Evolutionary conservation across 2,797 vertebrate genomes (phyloP).

Genomic region (Phrynocephalus guinanensis): DNA sequence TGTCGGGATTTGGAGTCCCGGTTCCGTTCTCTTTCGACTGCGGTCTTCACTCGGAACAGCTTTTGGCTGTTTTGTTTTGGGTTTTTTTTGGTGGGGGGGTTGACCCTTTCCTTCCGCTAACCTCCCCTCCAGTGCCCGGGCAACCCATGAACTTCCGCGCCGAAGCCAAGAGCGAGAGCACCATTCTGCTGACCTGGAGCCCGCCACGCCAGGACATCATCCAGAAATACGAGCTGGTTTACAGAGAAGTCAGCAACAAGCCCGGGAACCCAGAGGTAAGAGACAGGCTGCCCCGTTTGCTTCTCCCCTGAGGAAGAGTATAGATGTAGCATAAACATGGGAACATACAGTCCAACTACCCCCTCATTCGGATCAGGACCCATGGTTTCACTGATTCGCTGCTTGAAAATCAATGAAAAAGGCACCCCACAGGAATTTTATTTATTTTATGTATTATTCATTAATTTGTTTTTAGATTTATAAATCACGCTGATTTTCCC

Average conservation of each 20-base stretch:
- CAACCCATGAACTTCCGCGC: slow-evolving; percentile 96
- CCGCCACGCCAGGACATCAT: slow-evolving; percentile 93
- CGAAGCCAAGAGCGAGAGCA: slow-evolving; percentile 92
- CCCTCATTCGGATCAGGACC: no score
- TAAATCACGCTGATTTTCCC: no score
- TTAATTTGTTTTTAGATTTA: no score
- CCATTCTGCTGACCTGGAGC: slow-evolving; percentile 92
- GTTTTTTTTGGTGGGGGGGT: background rate
- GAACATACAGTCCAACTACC: no score
- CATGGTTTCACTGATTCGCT: no score
- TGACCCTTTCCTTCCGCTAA: background rate
- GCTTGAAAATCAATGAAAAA: background rate
- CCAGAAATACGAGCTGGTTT: slow-evolving; percentile 91
- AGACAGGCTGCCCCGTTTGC: no score
- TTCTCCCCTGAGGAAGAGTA: background rate
- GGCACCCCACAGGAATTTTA: no score
- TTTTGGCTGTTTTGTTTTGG: background rate
- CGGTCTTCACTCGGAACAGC: rapidly evolving
- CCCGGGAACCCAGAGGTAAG: background rate
- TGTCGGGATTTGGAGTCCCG: no score
- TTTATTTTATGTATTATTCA: no score
- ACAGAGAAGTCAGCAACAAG: slow-evolving; percentile 80
- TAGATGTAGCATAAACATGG: background rate
- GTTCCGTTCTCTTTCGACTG: no score
- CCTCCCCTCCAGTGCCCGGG: slow-evolving; percentile 84